Evolutionary conservation across 2,797 vertebrate species (phyloP), one percentile per base, ranked within the genome.

Genomic region (Bradypodion ventrale): DNA sequence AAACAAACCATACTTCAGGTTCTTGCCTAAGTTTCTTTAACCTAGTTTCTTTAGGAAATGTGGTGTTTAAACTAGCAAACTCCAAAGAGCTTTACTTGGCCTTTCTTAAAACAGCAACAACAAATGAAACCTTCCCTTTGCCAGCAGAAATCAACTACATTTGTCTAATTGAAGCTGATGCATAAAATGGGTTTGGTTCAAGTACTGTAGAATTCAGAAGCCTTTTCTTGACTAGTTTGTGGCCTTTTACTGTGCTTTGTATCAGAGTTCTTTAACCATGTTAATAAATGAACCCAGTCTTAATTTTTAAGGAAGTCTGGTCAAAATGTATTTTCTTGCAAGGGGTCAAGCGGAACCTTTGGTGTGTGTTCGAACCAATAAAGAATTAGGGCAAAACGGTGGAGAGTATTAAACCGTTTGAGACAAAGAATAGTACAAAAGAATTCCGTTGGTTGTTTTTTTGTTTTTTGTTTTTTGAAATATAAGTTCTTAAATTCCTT

Each of bases 261-360:
- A 98, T 98, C 97, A 97, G 97, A 98, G 97, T 98, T 98, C 97
- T 97, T 97, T 97, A 97, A 97, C 97, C 97, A 98, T 97, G 98
- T 98, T 97, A 99, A 99, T 99, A 98, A 99, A 98, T 97, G 97
- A 98, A 96, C 96, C 96, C 91, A 96, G 97, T 98, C 98, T 98
- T 98, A 98, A 98, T 98, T 98, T 98, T 94, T 98, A 97, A 93
- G 92, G 93, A 89, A 86, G 70, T 81, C 91, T 49, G 49, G 32
- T 92, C 83, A 89, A 52, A 79, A 87, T 25, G 86, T 93, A 90
- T 91, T 52, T 90, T 94, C 83, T 92, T 94, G 21, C 72, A 49
- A 13, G 80, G 35, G 13, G 69, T 84, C 80, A 75, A 74, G 40
- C 42, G 70, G 19, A 16, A 13, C 79, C 70, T 35, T 52, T 19